Percentiles rank a stretch among this genome's conserved stretches.
phyloP scores from a whole-genome alignment of 2,113 vertebrate genomes.

The Grus americana region DNA sequence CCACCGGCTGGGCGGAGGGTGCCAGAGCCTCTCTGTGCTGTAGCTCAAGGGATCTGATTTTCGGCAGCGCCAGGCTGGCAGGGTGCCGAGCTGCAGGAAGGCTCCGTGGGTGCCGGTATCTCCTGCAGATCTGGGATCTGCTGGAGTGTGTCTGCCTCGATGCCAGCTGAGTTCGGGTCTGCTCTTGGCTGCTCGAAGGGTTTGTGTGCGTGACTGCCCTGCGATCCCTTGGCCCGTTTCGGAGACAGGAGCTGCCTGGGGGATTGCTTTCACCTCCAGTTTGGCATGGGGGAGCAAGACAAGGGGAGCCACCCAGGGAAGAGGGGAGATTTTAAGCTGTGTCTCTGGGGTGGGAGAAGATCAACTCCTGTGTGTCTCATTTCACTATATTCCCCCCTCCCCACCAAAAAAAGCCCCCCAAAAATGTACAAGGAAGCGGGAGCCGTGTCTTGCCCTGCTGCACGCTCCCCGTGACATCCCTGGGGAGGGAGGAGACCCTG shows the following conservation, averaged over 20 bases:
- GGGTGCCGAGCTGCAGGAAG: accelerated
- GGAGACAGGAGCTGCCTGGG: background rate
- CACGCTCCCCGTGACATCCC: background rate
- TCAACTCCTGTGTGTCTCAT: accelerated
- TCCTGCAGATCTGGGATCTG: background rate
- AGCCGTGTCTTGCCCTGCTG: accelerated
- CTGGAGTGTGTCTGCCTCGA: background rate
- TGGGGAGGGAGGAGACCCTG: background rate
- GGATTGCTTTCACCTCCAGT: background rate
- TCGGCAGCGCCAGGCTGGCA: background rate
- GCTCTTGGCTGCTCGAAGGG: background rate
- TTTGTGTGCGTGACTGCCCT: background rate
- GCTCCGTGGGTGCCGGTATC: background rate
- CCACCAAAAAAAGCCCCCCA: background rate
- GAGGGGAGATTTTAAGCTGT: background rate
- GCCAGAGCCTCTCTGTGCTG: accelerated
- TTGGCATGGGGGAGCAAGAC: accelerated
- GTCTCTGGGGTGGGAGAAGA: background rate
- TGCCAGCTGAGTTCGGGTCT: background rate
- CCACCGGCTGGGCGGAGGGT: accelerated
- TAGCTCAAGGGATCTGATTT: background rate
- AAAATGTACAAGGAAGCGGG: background rate
- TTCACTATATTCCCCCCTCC: background rate
- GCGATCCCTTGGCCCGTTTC: accelerated
- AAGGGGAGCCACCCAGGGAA: background rate